Evolutionary conservation across 2,888 invertebrate species (phyloP).

Genomic region (Phrixothrix hirtus): DNA sequence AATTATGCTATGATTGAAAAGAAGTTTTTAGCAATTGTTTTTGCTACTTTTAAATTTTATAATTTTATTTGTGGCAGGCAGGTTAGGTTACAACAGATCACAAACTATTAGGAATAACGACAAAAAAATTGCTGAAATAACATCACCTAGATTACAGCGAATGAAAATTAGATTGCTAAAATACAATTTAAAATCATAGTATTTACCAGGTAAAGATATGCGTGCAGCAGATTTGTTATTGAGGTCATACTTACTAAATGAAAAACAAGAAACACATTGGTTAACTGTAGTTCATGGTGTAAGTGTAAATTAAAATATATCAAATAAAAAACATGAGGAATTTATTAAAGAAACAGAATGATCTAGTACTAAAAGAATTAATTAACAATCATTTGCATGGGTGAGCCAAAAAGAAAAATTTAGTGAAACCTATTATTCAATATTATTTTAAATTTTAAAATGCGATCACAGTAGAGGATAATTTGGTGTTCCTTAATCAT

Average conservation of each 20-base stretch:
- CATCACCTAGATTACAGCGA: slow-evolving; percentile 26
- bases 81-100: no score
- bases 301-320: background rate
- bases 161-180: slow-evolving; percentile 34
- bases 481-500: background rate
- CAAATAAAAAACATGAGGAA: slow-evolving; percentile 1
- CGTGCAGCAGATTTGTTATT: slow-evolving; percentile 27
- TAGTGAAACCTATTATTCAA: background rate
- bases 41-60: no score
- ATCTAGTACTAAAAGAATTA: background rate
- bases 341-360: slow-evolving; percentile 1
- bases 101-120: slow-evolving; percentile 10
- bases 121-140: slow-evolving; percentile 5
- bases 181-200: slow-evolving; percentile 35
- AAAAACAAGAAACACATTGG: slow-evolving; percentile 7
- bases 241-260: slow-evolving; percentile 6
- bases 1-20: no score
- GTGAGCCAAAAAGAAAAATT: slow-evolving; percentile 1
- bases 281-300: slow-evolving; percentile 15
- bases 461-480: no score
- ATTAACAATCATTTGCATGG: background rate
- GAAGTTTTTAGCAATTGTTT: no score
- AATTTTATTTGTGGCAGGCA: no score
- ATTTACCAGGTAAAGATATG: slow-evolving; percentile 27
- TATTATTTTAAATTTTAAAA: background rate